Conservation (phyloP, 2,888 invertebrate genomes). For the Uloborus plumipes region DNA sequence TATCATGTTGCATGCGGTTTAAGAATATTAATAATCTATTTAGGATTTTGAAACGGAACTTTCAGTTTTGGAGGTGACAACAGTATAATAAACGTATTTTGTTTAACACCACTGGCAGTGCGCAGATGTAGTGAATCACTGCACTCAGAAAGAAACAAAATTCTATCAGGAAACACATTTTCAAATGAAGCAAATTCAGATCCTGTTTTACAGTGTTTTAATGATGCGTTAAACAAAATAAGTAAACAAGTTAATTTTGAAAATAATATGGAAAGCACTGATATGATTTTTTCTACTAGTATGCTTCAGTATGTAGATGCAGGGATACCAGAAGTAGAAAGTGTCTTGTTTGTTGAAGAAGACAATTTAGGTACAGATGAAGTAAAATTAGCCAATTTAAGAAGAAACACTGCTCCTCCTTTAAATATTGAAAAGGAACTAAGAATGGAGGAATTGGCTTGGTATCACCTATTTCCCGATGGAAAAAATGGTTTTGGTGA, state of each 20-base stretch:
- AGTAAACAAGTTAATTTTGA: background rate
- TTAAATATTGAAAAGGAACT: background rate
- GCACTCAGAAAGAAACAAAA: background rate
- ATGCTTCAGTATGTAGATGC: too few species aligned
- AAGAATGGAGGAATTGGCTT: background rate
- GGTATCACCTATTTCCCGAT: background rate
- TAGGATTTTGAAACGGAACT: background rate
- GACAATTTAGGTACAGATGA: too few species aligned
- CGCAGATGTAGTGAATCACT: background rate
- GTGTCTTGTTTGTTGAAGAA: too few species aligned
- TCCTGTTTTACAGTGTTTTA: too few species aligned
- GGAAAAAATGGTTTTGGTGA: background rate
- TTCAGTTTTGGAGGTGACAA: background rate
- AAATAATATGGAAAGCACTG: background rate
- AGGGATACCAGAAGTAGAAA: too few species aligned
- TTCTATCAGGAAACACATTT: background rate
- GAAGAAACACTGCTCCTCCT: background rate
- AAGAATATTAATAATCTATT: too few species aligned
- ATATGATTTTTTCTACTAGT: too few species aligned
- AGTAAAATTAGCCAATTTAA: too few species aligned
- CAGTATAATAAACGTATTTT: background rate
- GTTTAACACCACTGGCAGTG: background rate
- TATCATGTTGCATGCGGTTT: too few species aligned
- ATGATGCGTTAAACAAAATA: background rate
- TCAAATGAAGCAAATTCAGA: background rate